Evolutionary conservation across 2,797 vertebrate species (phyloP).

Genomic region (Syncerus caffer): DNA sequence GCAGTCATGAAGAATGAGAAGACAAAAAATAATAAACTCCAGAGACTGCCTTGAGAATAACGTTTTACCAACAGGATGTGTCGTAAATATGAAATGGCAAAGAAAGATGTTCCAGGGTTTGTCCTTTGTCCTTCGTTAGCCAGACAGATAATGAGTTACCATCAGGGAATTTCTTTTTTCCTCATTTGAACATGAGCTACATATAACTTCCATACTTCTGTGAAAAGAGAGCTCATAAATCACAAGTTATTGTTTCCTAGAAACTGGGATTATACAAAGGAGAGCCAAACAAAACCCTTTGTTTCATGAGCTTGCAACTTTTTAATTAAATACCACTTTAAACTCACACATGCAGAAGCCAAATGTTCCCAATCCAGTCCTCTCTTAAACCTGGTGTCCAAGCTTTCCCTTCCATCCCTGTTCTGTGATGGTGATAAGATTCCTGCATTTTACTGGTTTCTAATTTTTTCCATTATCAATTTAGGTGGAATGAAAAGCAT

Average conservation of each 20-base stretch:
- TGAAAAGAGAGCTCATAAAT: slow-evolving; percentile 63
- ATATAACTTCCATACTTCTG: slow-evolving; percentile 67
- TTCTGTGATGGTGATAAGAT: background rate
- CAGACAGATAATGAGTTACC: slow-evolving; percentile 76
- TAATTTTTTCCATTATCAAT: background rate
- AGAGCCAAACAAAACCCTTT: slow-evolving; percentile 54
- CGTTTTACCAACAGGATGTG: slow-evolving; percentile 72
- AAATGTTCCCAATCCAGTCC: slow-evolving; percentile 43
- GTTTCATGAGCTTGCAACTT: slow-evolving; percentile 65
- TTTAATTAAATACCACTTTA: slow-evolving; percentile 70
- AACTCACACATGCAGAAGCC: slow-evolving; percentile 60
- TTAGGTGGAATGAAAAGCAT: background rate
- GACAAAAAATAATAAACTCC: slow-evolving; percentile 79
- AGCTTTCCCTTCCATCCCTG: background rate
- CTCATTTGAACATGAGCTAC: slow-evolving; percentile 52
- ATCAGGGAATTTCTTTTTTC: slow-evolving; percentile 59
- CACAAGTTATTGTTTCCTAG: slow-evolving; percentile 72
- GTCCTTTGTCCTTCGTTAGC: slow-evolving; percentile 77
- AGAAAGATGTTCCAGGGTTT: slow-evolving; percentile 65
- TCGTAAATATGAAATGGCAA: slow-evolving; percentile 69
- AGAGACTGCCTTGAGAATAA: slow-evolving; percentile 73
- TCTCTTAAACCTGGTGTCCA: background rate
- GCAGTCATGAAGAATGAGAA: slow-evolving; percentile 74
- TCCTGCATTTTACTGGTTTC: background rate
- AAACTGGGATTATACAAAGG: slow-evolving; percentile 55